Base-by-base conservation (phyloP, 2,113 vertebrate species). In the Anarhynchus alexandrinus region DNA sequence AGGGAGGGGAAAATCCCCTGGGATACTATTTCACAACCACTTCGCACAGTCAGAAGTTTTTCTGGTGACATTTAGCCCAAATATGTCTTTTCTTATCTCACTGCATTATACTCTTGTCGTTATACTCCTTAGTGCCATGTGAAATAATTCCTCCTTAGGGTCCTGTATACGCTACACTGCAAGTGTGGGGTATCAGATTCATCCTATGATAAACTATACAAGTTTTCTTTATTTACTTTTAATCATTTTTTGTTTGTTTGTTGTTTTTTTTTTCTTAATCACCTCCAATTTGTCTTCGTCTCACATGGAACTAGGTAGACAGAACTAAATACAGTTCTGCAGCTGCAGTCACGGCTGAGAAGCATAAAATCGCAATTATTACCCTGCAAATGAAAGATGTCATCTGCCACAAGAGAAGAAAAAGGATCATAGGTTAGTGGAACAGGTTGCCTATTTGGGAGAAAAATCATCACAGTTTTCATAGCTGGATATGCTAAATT, bases 1-100 rank as follows among this genome's bases (percentile, higher is more conserved):
- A 32, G 36, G 18, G 13, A 9, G 30, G 12, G 13, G 3, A 6
- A 45, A 66, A 47, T 32, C 25, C 29, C 65, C 36, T 67, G 58
- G 54, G 86, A 91, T 62, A 87, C 10, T 89, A 49, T 89, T 94
- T 91, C 94, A 82, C 49, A 95, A 82, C 32, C 32, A 82, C n/a
- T 77, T 96, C 0, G 0, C 70, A 87, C 25, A 80, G 59, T 54
- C 74, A 88, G 51, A 21, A 10, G 9, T 59, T 74, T 62, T 88
- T 93, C 86, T 82, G 38, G 47, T 86, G 59, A 88, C 25, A 13
- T 79, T 82, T 65, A 91, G 58, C 57, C 58, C 70, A 85, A 86
- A 94, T 82, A 76, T 1, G 1, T 57, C 23, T 86, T 90, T 71
- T 93, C 61, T 96, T 89, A 79, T 74, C 49, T 73, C 58, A 61